Percentiles rank a stretch among this genome's conserved stretches.
These are phyloP conservation scores for Catocala sponsa DNA, from an alignment of 2,888 invertebrate genomes.

Conservation along the genomic window DNA sequence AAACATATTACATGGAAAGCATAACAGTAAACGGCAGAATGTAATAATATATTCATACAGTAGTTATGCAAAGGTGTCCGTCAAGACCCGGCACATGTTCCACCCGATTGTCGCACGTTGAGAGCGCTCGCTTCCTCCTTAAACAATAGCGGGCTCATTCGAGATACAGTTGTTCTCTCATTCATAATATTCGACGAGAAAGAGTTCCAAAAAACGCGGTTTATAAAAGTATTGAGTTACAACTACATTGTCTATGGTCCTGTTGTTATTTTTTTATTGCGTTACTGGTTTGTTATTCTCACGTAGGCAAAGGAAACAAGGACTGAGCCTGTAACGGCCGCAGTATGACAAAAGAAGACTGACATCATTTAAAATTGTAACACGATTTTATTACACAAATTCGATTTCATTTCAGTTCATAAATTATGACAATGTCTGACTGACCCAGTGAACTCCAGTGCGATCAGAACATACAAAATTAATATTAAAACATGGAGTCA, in stretches of 20 bases:
- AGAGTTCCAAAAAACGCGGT: slow-evolving; percentile 34
- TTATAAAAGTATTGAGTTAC: slow-evolving; percentile 33
- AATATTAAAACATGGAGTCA: slow-evolving; percentile 43
- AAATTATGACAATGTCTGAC: slow-evolving; percentile 28
- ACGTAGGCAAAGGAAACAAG: slow-evolving; percentile 11
- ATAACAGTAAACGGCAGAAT: neutral
- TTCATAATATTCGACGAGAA: slow-evolving; percentile 23
- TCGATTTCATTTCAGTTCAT: slow-evolving; percentile 8
- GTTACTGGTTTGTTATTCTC: slow-evolving; percentile 17
- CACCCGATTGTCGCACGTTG: slow-evolving; percentile 39
- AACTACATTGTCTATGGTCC: slow-evolving; percentile 41
- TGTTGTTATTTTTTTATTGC: slow-evolving; percentile 33
- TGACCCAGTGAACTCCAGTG: slow-evolving; percentile 43
- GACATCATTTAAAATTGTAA: neutral
- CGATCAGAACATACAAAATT: slow-evolving; percentile 41
- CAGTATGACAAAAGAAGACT: neutral
- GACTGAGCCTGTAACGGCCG: slow-evolving; percentile 6
- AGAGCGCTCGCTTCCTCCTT: slow-evolving; percentile 30
- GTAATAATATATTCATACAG: slow-evolving; percentile 6
- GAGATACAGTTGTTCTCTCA: slow-evolving; percentile 26
- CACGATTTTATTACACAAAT: neutral
- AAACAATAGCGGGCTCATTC: slow-evolving; percentile 50
- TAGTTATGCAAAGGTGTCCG: slow-evolving; percentile 22
- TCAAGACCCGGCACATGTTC: slow-evolving; percentile 25
- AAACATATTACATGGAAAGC: neutral